These are phyloP conservation scores for Rhynchomys soricoides DNA, from an alignment of 2,113 vertebrate species.

Conservation along the genomic window DNA sequence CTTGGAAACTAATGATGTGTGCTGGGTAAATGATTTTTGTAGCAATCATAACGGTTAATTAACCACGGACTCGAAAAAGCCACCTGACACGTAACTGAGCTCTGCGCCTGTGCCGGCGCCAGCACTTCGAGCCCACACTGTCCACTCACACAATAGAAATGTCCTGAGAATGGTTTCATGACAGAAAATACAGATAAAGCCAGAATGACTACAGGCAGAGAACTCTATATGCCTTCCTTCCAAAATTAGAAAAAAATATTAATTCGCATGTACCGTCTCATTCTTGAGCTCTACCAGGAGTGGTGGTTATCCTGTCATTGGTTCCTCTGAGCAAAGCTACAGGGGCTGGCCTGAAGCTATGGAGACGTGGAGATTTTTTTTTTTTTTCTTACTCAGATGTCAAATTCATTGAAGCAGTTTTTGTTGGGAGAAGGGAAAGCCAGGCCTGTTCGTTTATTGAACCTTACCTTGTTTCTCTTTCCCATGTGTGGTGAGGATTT, in stretches of 20 bases:
- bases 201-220: not conserved
- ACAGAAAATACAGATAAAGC: slow-evolving; percentile 48
- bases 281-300: not conserved
- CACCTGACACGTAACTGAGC: slow-evolving; percentile 36
- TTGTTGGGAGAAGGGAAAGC: not conserved
- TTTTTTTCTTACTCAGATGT: not conserved
- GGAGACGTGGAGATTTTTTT: not conserved
- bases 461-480: not conserved
- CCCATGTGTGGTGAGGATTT: too few relatives aligned
- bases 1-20: slow-evolving; percentile 49
- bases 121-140: slow-evolving; percentile 44
- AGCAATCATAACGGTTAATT: slow-evolving; percentile 71
- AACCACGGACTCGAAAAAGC: slow-evolving; percentile 53
- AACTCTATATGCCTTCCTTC: not conserved
- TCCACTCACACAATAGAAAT: slow-evolving; percentile 26
- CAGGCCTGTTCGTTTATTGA: not conserved
- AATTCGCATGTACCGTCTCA: not conserved
- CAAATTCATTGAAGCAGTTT: slow-evolving; percentile 16
- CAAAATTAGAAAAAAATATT: not conserved
- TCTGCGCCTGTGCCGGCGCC: not conserved
- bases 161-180: slow-evolving; percentile 51
- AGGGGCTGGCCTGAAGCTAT: not conserved
- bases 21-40: slow-evolving; percentile 75
- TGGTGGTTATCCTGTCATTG: not conserved
- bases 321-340: not conserved